These are phyloP conservation scores for Cephus spinipes DNA, from an alignment of 2,888 invertebrate species.

Conservation along the genomic window DNA sequence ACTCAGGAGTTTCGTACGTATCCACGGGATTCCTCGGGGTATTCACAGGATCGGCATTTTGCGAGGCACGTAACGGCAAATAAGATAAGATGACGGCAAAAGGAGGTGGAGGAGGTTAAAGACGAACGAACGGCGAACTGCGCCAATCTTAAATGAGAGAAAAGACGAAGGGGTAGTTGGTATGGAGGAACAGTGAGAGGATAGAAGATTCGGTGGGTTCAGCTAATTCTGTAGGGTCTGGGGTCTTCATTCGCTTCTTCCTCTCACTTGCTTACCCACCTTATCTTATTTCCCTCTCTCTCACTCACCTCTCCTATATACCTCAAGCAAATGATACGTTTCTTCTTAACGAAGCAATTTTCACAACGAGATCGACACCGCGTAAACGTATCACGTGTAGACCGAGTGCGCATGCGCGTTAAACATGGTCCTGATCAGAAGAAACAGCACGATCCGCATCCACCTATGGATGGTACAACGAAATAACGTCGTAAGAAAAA, in stretches of 20 bases:
- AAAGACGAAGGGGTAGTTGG: not conserved
- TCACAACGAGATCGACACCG: not conserved
- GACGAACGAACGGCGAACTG: not conserved
- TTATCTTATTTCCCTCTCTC: not conserved
- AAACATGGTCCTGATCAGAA: not conserved
- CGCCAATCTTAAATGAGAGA: not conserved
- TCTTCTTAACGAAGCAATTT: not conserved
- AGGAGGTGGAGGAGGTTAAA: not conserved
- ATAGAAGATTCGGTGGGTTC: not conserved
- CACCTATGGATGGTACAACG: not conserved
- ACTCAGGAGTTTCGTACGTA: not conserved
- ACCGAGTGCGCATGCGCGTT: no score
- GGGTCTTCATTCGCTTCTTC: not conserved
- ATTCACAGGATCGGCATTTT: not conserved
- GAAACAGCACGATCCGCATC: not conserved
- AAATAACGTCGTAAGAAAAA: not conserved
- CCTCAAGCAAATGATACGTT: not conserved
- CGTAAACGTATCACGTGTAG: not conserved
- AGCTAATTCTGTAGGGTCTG: not conserved
- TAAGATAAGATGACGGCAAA: not conserved
- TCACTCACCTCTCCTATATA: not conserved
- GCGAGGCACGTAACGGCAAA: not conserved
- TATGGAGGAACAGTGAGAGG: not conserved
- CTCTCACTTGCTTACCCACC: not conserved
- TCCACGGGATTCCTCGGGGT: not conserved